These are phyloP conservation scores for Oxygymnocypris stewartii DNA, from an alignment of 2,113 vertebrate species.

Conservation along the genomic window DNA sequence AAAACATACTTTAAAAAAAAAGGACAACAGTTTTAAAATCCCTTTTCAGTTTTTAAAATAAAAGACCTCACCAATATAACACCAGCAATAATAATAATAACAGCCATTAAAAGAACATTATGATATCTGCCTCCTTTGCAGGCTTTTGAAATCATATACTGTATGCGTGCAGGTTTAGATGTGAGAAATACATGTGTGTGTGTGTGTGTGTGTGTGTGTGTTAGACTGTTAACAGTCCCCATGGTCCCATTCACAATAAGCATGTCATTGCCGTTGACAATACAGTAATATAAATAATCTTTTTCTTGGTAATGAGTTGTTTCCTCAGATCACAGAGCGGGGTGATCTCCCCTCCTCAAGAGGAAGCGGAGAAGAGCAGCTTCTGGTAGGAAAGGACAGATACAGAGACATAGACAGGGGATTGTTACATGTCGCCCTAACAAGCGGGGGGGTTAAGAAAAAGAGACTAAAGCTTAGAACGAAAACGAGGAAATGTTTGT, in stretches of 20 bases:
- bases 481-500: not conserved
- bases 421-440: conserved; percentile 37
- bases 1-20: conserved; percentile 40
- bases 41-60: conserved; percentile 68
- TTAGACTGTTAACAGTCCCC: conserved; percentile 58
- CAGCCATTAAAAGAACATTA: conserved; percentile 73
- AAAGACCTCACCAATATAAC: conserved; percentile 70
- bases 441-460: not conserved
- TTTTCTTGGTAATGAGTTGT: conserved; percentile 44
- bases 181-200: conserved; percentile 30
- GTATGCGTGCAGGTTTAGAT: conserved; percentile 54
- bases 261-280: conserved; percentile 53
- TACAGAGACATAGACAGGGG: conserved; percentile 56
- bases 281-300: conserved; percentile 43
- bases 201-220: conserved; percentile 37
- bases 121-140: conserved; percentile 64
- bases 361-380: conserved; percentile 47
- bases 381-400: conserved; percentile 52
- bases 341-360: conserved; percentile 17
- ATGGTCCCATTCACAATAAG: conserved; percentile 63
- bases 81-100: conserved; percentile 74
- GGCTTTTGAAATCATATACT: conserved; percentile 63
- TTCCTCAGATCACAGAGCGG: conserved; percentile 38
- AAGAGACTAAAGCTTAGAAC: not conserved
- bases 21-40: conserved; percentile 63